These are phyloP conservation scores for Castor canadensis DNA, from an alignment of 2,113 vertebrate genomes.

Conservation along the genomic window DNA sequence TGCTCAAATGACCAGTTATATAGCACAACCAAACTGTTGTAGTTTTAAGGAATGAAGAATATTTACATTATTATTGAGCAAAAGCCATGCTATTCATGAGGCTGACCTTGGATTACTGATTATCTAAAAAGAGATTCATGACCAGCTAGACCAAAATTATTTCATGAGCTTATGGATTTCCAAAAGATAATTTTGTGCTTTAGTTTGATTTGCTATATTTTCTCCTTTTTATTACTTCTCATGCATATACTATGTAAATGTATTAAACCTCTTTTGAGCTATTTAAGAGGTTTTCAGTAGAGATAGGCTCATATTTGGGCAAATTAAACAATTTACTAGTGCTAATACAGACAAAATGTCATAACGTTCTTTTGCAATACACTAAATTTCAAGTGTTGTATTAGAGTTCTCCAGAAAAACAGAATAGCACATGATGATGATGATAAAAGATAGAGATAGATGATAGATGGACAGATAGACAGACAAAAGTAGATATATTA, in stretches of 20 bases:
- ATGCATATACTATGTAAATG: slow-evolving; percentile 1
- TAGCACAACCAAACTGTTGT: background rate
- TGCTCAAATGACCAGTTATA: slow-evolving; percentile 19
- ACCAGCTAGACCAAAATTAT: slow-evolving; percentile 49
- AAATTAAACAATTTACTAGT: slow-evolving; percentile 1
- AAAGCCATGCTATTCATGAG: slow-evolving; percentile 46
- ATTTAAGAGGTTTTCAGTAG: background rate
- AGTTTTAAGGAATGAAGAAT: slow-evolving; percentile 55
- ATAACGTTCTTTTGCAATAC: slow-evolving; percentile 49
- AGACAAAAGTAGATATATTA: background rate
- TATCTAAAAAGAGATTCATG: slow-evolving; percentile 61
- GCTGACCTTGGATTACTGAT: slow-evolving; percentile 70
- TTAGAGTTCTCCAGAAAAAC: background rate
- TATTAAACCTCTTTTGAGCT: slow-evolving; percentile 14
- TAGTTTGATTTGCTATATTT: slow-evolving; percentile 49
- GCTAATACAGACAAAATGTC: slow-evolving; percentile 36
- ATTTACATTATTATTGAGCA: slow-evolving; percentile 82
- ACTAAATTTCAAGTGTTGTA: slow-evolving; percentile 3
- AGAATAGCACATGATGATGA: background rate
- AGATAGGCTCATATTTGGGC: slow-evolving; percentile 24
- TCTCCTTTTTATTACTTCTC: slow-evolving; percentile 70
- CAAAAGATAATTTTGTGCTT: slow-evolving; percentile 48
- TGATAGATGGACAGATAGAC: no score
- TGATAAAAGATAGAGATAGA: background rate
- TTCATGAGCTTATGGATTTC: slow-evolving; percentile 55